Conservation (phyloP, 2,113 vertebrate genomes). For the Trogon surrucura region DNA sequence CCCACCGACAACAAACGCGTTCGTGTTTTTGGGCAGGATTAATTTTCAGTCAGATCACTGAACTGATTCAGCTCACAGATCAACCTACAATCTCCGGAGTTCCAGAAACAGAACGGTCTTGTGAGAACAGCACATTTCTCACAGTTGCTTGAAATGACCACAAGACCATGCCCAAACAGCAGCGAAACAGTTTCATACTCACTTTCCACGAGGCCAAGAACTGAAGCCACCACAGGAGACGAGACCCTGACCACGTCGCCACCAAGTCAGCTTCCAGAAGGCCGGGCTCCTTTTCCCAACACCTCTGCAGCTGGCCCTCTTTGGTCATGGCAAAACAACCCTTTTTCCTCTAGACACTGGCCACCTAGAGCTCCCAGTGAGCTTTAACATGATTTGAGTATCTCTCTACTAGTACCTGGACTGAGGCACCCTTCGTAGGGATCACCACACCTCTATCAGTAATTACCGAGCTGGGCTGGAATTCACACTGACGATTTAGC, state of each 20-base stretch:
- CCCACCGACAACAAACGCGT: not conserved
- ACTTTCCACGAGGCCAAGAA: not conserved
- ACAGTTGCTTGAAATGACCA: not conserved
- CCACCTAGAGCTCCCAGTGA: not conserved
- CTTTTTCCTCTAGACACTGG: not conserved
- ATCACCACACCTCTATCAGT: slow-evolving; percentile 2
- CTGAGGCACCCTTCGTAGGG: not conserved
- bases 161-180: not conserved
- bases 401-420: not conserved
- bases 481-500: not conserved
- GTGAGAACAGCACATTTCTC: not conserved
- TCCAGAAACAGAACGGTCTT: not conserved
- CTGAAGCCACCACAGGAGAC: not conserved
- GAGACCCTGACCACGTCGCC: not conserved
- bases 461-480: not conserved
- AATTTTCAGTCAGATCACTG: not conserved
- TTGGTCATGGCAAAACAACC: not conserved
- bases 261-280: not conserved
- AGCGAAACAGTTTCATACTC: not conserved
- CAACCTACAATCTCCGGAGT: not conserved
- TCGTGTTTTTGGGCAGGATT: not conserved
- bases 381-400: not conserved
- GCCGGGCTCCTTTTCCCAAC: not conserved
- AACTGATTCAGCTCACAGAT: not conserved
- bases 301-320: not conserved